Percentiles rank a stretch among this genome's conserved stretches.
Evolutionary conservation across 2,888 invertebrate species (phyloP).

Genomic region (Tipula confusa): DNA sequence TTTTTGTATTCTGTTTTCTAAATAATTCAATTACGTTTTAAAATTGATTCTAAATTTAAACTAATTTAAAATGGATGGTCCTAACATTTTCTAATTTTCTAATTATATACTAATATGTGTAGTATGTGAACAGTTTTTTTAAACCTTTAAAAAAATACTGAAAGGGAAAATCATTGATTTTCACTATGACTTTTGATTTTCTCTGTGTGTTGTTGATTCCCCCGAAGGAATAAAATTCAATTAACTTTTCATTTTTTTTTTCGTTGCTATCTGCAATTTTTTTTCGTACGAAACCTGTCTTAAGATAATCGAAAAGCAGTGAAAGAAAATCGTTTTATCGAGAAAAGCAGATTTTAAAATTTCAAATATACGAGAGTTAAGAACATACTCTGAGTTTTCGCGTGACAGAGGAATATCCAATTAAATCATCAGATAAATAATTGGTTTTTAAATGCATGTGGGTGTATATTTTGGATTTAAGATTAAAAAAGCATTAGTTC

Average conservation of each 20-base stretch:
- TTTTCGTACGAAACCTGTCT: neutral
- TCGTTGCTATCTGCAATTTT: neutral
- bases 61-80: neutral
- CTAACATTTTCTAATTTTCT: neutral
- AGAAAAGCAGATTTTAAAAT: neutral
- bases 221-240: conserved; percentile 12
- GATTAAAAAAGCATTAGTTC: neutral
- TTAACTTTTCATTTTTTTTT: neutral
- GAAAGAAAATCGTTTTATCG: neutral
- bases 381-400: neutral
- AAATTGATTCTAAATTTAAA: neutral
- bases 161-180: neutral
- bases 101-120: neutral
- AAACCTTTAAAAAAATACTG: neutral
- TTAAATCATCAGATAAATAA: neutral
- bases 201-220: neutral
- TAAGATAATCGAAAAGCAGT: neutral
- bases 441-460: too few relatives aligned
- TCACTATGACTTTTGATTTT: neutral
- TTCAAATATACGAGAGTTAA: too few relatives aligned
- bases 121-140: neutral
- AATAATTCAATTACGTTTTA: neutral
- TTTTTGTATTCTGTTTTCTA: neutral
- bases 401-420: neutral
- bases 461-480: neutral